These are phyloP conservation scores for Agrochola lota DNA, from an alignment of 2,888 invertebrate species.

Conservation along the genomic window DNA sequence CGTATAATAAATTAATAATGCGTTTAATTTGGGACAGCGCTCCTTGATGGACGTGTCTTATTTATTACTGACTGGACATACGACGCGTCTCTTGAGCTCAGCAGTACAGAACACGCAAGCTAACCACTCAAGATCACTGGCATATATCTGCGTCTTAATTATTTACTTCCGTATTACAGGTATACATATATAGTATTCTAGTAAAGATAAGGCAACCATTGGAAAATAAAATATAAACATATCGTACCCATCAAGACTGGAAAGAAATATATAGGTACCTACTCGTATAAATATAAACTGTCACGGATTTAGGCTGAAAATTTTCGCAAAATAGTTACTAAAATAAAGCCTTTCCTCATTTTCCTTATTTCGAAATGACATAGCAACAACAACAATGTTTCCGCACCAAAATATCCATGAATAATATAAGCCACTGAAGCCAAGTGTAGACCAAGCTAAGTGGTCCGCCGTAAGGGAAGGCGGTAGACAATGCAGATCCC, in stretches of 20 bases:
- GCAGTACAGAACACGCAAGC: no score
- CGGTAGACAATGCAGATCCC: slow-evolving; percentile 80
- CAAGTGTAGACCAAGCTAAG: slow-evolving; percentile 44
- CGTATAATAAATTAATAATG: no score
- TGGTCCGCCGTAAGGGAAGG: slow-evolving; percentile 64
- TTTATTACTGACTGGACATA: no score
- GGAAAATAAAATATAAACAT: neutral
- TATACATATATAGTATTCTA: neutral
- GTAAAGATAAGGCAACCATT: neutral
- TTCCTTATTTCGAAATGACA: slow-evolving; percentile 9
- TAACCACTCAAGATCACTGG: no score
- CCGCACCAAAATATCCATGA: slow-evolving; percentile 32
- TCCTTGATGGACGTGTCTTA: no score
- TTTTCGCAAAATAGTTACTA: neutral
- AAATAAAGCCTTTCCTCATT: neutral
- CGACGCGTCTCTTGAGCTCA: no score
- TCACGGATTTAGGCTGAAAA: neutral
- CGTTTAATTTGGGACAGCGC: no score
- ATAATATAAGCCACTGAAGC: slow-evolving; percentile 27
- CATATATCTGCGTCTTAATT: neutral
- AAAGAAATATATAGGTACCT: neutral
- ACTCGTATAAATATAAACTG: no score
- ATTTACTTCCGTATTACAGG: neutral
- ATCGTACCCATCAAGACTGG: neutral
- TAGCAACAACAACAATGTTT: neutral